Evolutionary conservation across 2,888 invertebrate genomes (phyloP), one percentile per base, ranked within the genome.

Genomic region (Fabriciana adippe): DNA sequence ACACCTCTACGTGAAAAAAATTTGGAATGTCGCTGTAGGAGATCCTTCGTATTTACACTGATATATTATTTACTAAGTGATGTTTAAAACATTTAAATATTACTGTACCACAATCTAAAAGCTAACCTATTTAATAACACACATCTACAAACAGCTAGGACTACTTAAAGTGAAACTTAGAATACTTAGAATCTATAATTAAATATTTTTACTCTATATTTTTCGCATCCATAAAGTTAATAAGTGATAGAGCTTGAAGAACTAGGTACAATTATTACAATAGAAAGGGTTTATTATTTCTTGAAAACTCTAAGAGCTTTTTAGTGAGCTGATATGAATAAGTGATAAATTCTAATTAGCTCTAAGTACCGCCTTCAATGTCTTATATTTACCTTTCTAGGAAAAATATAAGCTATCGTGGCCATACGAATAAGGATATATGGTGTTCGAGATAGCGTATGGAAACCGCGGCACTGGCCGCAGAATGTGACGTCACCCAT

Each of bases 381-480:
- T n/a, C 15, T 1, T 51, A 2, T 61, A 61, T 47, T 57, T 66
- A 69, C 65, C 53, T 60, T 50, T 21, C 75, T 87, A 90, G 50
- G 90, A 88, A 73, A 90, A 91, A 71, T 88, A 92, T 75, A 91
- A 75, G 64, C 77, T 75, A 13, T 92, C 90, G 41, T 84, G 85
- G 15, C 80, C 81, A 65, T 92, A 92, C 41, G 84, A 73, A 72
- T 90, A 90, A 0, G 82, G 79, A 70, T 89, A 89, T 1, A 88
- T 64, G 3, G 80, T 73, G 61, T 80, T 81, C 11, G 81, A 72
- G 55, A 88, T 76, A 41, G 84, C 81, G 54, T 86, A 73, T 13
- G 93, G 93, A 71, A 93, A 90, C 70, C 93, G 91, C 86, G 93
- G 93, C 88, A 93, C 93, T 0, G 93, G 93, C 86, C 93, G 93